Evolutionary conservation across 2,888 invertebrate genomes (phyloP).

Genomic region (Acronicta aceris): DNA sequence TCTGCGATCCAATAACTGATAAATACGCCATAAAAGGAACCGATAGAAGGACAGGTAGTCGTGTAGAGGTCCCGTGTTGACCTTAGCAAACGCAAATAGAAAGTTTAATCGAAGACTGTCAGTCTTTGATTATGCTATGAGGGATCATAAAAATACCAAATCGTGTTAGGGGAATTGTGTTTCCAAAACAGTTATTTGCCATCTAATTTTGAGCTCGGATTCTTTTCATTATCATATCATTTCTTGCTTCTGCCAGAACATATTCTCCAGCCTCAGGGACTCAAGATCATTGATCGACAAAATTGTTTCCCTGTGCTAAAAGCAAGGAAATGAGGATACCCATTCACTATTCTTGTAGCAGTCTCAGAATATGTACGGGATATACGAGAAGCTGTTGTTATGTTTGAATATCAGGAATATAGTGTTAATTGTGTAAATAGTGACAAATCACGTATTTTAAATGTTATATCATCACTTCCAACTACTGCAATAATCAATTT

Average conservation of each 20-base stretch:
- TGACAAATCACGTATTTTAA: constrained; percentile 5
- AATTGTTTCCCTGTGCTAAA: too few relatives aligned
- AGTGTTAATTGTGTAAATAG: constrained; percentile 10
- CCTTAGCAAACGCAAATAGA: constrained; percentile 68
- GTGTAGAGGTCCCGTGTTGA: constrained; percentile 61
- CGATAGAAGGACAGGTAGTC: constrained; percentile 64
- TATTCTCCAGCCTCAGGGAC: too few relatives aligned
- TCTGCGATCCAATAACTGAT: constrained; percentile 40
- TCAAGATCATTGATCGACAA: too few relatives aligned
- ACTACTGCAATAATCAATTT: constrained; percentile 14
- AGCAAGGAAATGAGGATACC: too few relatives aligned
- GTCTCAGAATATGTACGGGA: too few relatives aligned
- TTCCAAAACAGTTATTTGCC: constrained; percentile 1
- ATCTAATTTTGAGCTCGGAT: not conserved
- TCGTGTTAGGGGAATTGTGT: not conserved
- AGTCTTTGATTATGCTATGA: constrained; percentile 16
- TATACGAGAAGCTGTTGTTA: too few relatives aligned
- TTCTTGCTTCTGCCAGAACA: too few relatives aligned
- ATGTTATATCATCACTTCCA: constrained; percentile 14
- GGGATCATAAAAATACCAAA: constrained; percentile 27
- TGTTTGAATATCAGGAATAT: too few relatives aligned
- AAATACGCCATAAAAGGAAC: constrained; percentile 52
- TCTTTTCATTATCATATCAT: not conserved
- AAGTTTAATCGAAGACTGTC: constrained; percentile 55
- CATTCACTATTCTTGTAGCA: too few relatives aligned